These are phyloP conservation scores for Madoqua kirkii DNA, from an alignment of 2,113 vertebrate genomes.

Conservation along the genomic window DNA sequence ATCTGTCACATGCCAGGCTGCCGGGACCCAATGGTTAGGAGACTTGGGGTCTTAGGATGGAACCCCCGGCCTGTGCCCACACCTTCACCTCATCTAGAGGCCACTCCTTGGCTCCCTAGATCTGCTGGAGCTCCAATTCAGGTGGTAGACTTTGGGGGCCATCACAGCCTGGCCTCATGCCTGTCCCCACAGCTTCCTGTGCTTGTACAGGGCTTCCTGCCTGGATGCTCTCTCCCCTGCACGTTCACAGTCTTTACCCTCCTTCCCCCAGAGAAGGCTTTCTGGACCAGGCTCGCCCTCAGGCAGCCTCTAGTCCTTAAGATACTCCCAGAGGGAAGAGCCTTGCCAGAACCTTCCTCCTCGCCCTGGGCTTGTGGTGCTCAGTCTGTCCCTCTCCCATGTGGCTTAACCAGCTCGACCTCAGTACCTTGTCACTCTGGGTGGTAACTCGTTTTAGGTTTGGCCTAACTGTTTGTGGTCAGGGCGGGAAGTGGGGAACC, in stretches of 20 bases:
- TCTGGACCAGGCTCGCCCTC: not conserved
- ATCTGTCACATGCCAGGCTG: not conserved
- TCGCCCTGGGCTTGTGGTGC: not conserved
- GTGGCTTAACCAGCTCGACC: not conserved
- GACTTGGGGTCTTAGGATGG: not conserved
- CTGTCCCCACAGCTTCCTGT: not conserved
- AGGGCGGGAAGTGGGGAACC: not conserved
- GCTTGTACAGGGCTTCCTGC: not conserved
- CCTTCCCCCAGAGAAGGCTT: not conserved
- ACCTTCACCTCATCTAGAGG: not conserved
- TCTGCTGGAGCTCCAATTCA: not conserved
- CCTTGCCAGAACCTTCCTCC: not conserved
- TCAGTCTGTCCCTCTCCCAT: not conserved
- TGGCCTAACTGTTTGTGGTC: slow-evolving; percentile 8
- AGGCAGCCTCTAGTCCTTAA: not conserved
- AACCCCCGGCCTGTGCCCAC: not conserved
- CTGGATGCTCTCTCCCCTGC: not conserved
- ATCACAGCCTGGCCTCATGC: not conserved
- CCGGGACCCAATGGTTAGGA: not conserved
- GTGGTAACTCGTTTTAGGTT: not conserved
- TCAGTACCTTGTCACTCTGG: not conserved
- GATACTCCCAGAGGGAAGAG: not conserved
- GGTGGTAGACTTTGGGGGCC: not conserved
- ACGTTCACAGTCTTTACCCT: not conserved
- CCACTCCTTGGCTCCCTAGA: not conserved